Percentiles rank a stretch among this genome's conserved stretches.
phyloP scores from a whole-genome alignment of 1,140 invertebrate species.

The Aphaenogaster ashmeadi region DNA sequence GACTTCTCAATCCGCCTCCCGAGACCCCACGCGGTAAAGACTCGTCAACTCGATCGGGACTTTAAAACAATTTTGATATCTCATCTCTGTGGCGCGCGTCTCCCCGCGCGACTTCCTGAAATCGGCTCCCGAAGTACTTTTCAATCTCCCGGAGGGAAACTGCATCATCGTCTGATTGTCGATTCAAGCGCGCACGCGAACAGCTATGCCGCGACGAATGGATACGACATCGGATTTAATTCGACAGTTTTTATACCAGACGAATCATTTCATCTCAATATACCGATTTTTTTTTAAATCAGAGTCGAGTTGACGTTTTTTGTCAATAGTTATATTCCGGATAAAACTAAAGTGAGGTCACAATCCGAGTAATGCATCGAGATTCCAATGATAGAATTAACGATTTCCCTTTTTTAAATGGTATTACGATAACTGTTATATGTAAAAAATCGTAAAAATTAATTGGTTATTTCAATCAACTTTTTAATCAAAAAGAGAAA shows the following conservation, averaged over 20 bases:
- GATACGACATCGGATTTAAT: background rate
- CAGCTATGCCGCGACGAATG: constrained; percentile 46
- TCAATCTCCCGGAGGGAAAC: constrained; percentile 66
- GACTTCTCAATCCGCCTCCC: constrained; percentile 64
- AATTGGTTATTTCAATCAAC: background rate
- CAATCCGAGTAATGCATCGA: background rate
- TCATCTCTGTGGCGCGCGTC: constrained; percentile 67
- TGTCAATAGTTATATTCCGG: background rate
- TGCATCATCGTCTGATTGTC: constrained; percentile 61
- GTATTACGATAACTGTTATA: background rate
- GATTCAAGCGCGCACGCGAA: constrained; percentile 34
- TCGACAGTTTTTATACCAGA: background rate
- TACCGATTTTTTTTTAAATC: background rate
- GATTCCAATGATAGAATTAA: background rate
- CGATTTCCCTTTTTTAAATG: background rate
- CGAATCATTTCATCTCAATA: constrained; percentile 1
- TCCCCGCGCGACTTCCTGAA: constrained; percentile 51
- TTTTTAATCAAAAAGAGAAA: background rate
- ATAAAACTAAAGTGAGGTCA: background rate
- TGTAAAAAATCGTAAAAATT: background rate
- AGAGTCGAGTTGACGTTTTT: background rate
- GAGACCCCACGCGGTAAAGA: constrained; percentile 57
- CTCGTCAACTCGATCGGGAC: constrained; percentile 77
- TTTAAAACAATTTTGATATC: constrained; percentile 79
- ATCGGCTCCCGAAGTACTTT: constrained; percentile 60